phyloP scores from a whole-genome alignment of 1,140 invertebrate species.

The Anastrepha obliqua region DNA sequence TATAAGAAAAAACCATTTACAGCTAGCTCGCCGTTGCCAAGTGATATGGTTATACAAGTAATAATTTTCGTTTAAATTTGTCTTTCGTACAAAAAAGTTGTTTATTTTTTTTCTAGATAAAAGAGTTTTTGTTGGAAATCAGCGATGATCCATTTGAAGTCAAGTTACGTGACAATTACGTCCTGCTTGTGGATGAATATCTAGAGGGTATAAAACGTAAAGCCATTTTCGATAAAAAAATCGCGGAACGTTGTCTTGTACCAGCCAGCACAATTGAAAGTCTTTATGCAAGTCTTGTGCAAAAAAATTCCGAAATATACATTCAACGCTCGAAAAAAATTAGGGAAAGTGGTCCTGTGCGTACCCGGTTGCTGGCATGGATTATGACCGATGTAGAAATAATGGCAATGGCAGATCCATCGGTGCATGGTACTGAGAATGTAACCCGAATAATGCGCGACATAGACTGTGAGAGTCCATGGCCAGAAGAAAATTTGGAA shows the following conservation, averaged over 20 bases:
- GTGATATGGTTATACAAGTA: conserved; percentile 92
- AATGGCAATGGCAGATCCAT: conserved; percentile 89
- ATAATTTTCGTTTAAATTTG: not conserved
- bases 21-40: conserved; percentile 82
- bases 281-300: conserved; percentile 87
- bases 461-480: conserved; percentile 90
- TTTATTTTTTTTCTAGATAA: conserved; percentile 77
- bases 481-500: conserved; percentile 92
- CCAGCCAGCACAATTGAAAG: conserved; percentile 92
- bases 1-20: conserved; percentile 83
- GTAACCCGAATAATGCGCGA: conserved; percentile 83
- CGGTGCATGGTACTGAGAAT: conserved; percentile 88
- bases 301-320: conserved; percentile 96
- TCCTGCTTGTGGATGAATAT: conserved; percentile 96
- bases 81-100: not conserved
- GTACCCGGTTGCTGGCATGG: conserved; percentile 88
- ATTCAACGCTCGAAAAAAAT: conserved; percentile 92
- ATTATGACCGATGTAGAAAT: conserved; percentile 86
- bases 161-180: conserved; percentile 95
- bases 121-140: conserved; percentile 91
- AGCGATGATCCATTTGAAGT: conserved; percentile 99
- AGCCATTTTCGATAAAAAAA: conserved; percentile 87
- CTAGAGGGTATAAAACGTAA: conserved; percentile 95
- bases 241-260: conserved; percentile 84
- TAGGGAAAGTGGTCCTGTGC: conserved; percentile 81